Evolutionary conservation across 2,797 vertebrate species (phyloP), one percentile per base, ranked within the genome.

Genomic region (Nothura maculosa): DNA sequence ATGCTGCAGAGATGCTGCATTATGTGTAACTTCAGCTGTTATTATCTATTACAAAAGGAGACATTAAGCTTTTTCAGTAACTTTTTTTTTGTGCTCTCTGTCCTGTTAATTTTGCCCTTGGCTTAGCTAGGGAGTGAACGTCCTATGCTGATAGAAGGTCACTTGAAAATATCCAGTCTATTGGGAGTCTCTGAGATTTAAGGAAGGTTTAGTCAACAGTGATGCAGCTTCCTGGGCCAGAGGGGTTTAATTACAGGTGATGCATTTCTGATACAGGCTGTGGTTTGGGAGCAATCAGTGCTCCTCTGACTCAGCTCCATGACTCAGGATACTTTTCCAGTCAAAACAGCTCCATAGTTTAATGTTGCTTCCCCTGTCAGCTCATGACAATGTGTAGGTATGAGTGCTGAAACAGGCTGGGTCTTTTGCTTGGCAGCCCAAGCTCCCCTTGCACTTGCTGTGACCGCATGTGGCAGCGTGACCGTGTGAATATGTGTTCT

Each of bases 401-500:
- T 25, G n/a, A 76, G 25, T 34, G 54, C 32, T 67, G 34, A 7
- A 62, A 50, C 72, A 2, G 16, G 4, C 72, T 2, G 16, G 12
- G 12, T 25, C 25, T 66, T 85, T 1, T 1, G 2, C 84, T 57
- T 1, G 2, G 8, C 25, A 63, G 40, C 17, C 85, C 14, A 36
- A 34, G 27, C 28, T 88, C 42, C 27, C 60, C 83, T 88, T 82
- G 10, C 50, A 4, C 60, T 48, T 61, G 12, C 43, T 58, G 28
- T 48, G 75, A 27, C 13, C 70, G 61, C 81, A 64, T 69, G 50
- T 75, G 75, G 60, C 73, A 72, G 32, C 14, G 17, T 58, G 84
- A 78, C 10, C 87, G 32, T 96, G 82, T 89, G 81, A 96, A 58
- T 79, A 9, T 94, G 64, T 97, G 64, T 64, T 96, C 93, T 97